A percentile compares a stretch with the other conserved stretches of the same genome.
phyloP scores from a whole-genome alignment of 2,888 invertebrate genomes.

The Argynnis bischoffii region DNA sequence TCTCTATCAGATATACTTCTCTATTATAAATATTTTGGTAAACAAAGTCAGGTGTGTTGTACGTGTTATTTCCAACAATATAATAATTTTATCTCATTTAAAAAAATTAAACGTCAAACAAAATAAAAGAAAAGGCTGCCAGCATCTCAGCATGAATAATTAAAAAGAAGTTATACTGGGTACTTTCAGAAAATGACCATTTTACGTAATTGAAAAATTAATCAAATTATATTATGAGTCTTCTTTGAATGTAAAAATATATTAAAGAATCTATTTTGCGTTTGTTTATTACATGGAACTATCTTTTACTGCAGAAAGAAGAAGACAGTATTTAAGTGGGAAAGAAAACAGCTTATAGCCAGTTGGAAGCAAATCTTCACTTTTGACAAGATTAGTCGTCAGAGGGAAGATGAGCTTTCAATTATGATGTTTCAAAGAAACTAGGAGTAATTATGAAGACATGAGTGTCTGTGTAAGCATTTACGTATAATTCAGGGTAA shows the following conservation, averaged over 20 bases:
- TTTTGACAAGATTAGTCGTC: no score
- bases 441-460: no score
- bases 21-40: not conserved
- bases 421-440: no score
- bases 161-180: slow-evolving; percentile 20
- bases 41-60: not conserved
- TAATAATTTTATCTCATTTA: slow-evolving; percentile 14
- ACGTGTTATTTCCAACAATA: not conserved
- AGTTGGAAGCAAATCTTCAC: no score
- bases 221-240: slow-evolving; percentile 8
- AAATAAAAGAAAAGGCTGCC: slow-evolving; percentile 15
- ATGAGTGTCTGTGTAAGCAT: no score
- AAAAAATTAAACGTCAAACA: slow-evolving; percentile 19
- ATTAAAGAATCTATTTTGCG: not conserved
- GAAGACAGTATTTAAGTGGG: not conserved
- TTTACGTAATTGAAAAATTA: slow-evolving; percentile 23
- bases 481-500: no score
- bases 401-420: not conserved
- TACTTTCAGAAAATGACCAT: slow-evolving; percentile 15
- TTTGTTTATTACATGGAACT: not conserved
- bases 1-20: no score
- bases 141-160: slow-evolving; percentile 21
- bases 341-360: not conserved
- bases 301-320: not conserved
- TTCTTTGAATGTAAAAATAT: not conserved